Base-by-base conservation (phyloP, 2,888 invertebrate genomes). In the Laspeyria flexula region DNA sequence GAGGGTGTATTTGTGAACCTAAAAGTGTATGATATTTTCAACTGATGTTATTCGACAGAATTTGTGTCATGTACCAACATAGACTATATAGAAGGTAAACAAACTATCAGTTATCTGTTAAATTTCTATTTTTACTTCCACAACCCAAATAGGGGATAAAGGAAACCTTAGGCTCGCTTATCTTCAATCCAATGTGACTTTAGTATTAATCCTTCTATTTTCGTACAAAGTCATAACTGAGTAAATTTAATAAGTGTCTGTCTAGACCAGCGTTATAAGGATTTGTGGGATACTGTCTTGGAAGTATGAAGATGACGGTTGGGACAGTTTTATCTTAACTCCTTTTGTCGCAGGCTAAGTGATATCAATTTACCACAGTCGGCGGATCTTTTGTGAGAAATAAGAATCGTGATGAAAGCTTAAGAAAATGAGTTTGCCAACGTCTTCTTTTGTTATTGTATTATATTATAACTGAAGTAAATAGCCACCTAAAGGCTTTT, bases 241-340 rank as follows among this genome's bases (percentile, higher is more conserved):
- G 38, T 6, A 50, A 62, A 62, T 55, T 48, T 62, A 55, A 55
- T 48, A 41, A 62, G 41, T 35, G 34, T 41, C 45, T n/a, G 60
- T 64, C 63, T 63, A 58, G 55, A 55, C 67, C 37, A 13, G 7
- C 30, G 35, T 29, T 43, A 43, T 53, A 21, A 54, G 41, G 53
- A 49, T 54, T 42, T 46, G 31, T 23, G 15, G 41, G 31, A 43
- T 47, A 34, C n/a, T n/a, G 35, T 54, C 53, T 42, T 33, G 18
- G 43, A 33, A 43, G 50, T 49, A 43, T 59, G 23, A 52, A 40
- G 30, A 37, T 33, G 43, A 65, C 63, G 54, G 39, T 34, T 58
- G 30, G 33, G 34, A 38, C 33, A 16, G 31, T 35, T 45, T 34
- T 33, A 43, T 52, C 52, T 44, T 52, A 43, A 40, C 49, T 29